Percentiles rank a stretch among this genome's conserved stretches.
phyloP scores from a whole-genome alignment of 2,888 invertebrate genomes.

The Nasonovia ribisnigri region DNA sequence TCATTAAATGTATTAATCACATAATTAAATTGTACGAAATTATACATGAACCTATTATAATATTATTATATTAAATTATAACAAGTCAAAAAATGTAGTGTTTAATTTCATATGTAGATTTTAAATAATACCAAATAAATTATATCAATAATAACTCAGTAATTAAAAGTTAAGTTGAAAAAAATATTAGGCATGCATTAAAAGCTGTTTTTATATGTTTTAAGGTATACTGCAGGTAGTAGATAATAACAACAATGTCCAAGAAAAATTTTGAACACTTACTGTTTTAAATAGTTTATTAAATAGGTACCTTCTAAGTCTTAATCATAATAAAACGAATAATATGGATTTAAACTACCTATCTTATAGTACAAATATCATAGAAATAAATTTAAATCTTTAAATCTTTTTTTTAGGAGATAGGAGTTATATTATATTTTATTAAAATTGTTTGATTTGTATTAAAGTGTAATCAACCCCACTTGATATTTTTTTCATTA shows the following conservation, averaged over 20 bases:
- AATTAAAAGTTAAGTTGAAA: not conserved
- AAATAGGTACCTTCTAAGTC: not conserved
- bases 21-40: not conserved
- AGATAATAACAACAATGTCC: not conserved
- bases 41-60: not conserved
- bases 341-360: not conserved
- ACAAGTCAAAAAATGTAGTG: not conserved
- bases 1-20: not conserved
- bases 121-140: not conserved
- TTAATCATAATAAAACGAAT: not conserved
- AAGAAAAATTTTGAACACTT: not conserved
- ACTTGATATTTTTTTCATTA: too few species aligned
- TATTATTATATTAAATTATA: too few species aligned
- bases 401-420: not conserved
- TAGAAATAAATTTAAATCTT: not conserved
- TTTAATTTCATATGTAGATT: not conserved
- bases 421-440: too few species aligned
- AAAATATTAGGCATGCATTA: not conserved
- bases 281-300: not conserved
- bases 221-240: not conserved
- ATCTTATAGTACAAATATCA: not conserved
- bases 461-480: too few species aligned
- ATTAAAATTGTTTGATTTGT: too few species aligned
- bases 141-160: not conserved
- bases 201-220: not conserved